These are phyloP conservation scores for Ptyas mucosa DNA, from an alignment of 2,113 vertebrate species.

Conservation along the genomic window DNA sequence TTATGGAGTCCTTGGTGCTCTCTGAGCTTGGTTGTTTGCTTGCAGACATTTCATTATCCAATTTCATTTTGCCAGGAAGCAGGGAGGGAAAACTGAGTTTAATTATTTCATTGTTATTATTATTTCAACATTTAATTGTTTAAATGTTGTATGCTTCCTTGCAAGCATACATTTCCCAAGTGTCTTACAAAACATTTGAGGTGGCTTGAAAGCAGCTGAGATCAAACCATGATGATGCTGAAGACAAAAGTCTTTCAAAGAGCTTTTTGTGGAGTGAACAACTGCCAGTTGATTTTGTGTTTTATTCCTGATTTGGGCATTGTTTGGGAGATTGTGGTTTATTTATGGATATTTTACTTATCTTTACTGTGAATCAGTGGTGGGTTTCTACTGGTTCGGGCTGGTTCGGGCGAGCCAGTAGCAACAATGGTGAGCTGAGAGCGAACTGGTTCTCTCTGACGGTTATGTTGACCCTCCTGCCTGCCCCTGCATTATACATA, in stretches of 20 bases:
- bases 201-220: neutral
- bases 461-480: too few relatives aligned
- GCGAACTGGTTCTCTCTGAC: too few relatives aligned
- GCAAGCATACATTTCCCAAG: neutral
- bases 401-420: too few relatives aligned
- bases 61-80: neutral
- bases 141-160: neutral
- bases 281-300: neutral
- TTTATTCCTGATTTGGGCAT: neutral
- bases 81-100: fast-evolving
- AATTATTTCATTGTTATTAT: neutral
- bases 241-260: neutral
- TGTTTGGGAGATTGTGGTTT: neutral
- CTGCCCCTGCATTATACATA: too few relatives aligned
- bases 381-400: too few relatives aligned
- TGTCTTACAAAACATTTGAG: neutral
- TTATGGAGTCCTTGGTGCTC: neutral
- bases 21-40: neutral
- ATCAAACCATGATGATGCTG: neutral
- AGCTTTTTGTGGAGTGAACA: neutral
- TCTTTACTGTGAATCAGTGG: neutral
- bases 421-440: too few relatives aligned
- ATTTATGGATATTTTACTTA: neutral
- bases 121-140: neutral
- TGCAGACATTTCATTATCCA: neutral